Conservation (phyloP, 2,797 vertebrate genomes). For the Spinus pinus region DNA sequence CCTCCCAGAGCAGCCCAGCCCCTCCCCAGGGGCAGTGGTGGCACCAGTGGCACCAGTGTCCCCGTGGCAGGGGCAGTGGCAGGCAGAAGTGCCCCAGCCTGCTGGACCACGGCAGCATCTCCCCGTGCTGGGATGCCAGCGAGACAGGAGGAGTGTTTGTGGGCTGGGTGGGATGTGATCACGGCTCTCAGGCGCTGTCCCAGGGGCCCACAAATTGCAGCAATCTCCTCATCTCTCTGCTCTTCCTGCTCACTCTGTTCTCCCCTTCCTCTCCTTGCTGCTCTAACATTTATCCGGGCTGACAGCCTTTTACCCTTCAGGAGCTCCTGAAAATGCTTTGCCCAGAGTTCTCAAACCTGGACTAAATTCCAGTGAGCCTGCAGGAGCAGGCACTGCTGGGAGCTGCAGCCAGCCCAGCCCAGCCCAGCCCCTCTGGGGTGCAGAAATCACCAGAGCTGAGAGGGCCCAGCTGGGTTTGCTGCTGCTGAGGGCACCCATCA, state of each 20-base stretch:
- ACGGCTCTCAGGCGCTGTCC: background rate
- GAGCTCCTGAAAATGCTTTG: background rate
- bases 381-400: background rate
- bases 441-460: background rate
- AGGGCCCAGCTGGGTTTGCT: background rate
- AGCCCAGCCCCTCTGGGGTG: rapidly evolving
- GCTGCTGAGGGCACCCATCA: background rate
- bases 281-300: background rate
- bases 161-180: background rate
- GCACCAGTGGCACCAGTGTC: background rate
- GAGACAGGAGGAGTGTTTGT: background rate
- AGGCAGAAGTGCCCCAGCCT: background rate
- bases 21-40: background rate
- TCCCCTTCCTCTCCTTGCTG: background rate
- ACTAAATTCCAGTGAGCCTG: background rate
- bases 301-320: background rate
- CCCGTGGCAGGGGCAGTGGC: background rate
- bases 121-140: background rate
- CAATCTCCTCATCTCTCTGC: background rate
- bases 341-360: background rate
- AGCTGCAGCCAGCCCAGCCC: background rate
- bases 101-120: rapidly evolving
- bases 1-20: background rate
- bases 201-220: background rate
- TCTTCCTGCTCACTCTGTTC: background rate